Percentiles rank a stretch among this genome's conserved stretches.
These are phyloP conservation scores for Fregetta grallaria DNA, from an alignment of 2,113 vertebrate genomes.

Conservation along the genomic window DNA sequence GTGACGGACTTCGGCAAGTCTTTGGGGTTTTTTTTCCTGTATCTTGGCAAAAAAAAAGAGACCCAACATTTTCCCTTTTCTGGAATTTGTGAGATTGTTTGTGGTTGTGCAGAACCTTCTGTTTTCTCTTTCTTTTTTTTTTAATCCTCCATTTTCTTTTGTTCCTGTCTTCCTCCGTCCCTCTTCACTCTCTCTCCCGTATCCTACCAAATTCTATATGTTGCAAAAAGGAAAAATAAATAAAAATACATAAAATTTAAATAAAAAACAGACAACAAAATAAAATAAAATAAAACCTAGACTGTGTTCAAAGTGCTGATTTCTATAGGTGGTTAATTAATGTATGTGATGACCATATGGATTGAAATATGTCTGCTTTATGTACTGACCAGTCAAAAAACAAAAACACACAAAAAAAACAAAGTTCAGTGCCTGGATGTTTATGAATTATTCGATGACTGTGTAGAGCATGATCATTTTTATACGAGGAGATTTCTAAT, in stretches of 20 bases:
- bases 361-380: slow-evolving; percentile 88
- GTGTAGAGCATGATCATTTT: slow-evolving; percentile 98
- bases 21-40: slow-evolving; percentile 1
- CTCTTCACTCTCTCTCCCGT: slow-evolving; percentile 11
- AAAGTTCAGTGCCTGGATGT: slow-evolving; percentile 97
- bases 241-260: slow-evolving; percentile 15
- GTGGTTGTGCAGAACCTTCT: slow-evolving; percentile 75
- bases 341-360: slow-evolving; percentile 86
- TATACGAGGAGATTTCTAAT: slow-evolving; percentile 98
- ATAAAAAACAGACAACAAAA: slow-evolving; percentile 49
- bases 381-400: slow-evolving; percentile 87
- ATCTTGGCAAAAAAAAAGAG: slow-evolving; percentile 9
- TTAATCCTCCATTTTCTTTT: not conserved
- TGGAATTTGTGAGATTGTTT: slow-evolving; percentile 82
- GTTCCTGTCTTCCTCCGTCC: slow-evolving; percentile 1
- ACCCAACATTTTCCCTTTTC: slow-evolving; percentile 53
- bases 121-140: not conserved
- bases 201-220: slow-evolving; percentile 63
- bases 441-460: slow-evolving; percentile 85
- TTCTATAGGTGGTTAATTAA: slow-evolving; percentile 89
- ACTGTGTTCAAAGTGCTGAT: slow-evolving; percentile 89
- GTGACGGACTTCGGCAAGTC: not conserved
- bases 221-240: slow-evolving; percentile 75
- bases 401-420: slow-evolving; percentile 52
- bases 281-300: slow-evolving; percentile 72